phyloP scores from a whole-genome alignment of 2,113 vertebrate species.

The Vombatus ursinus region DNA sequence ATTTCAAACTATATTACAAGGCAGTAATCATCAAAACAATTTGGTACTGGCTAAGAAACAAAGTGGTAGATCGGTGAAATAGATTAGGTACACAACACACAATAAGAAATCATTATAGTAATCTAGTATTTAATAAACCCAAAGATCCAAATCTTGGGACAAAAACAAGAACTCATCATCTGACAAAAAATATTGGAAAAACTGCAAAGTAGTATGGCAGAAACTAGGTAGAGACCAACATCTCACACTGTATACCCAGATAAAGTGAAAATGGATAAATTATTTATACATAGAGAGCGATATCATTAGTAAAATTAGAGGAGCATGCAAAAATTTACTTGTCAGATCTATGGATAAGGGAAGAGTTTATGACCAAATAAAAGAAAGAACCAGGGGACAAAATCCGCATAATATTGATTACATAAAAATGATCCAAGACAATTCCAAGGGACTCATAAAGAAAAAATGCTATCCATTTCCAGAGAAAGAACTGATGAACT shows the following conservation, averaged over 20 bases:
- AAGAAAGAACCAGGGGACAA: not conserved
- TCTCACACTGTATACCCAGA: not conserved
- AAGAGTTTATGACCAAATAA: not conserved
- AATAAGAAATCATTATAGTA: not conserved
- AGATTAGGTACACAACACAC: not conserved
- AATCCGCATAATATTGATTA: not conserved
- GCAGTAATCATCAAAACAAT: no score
- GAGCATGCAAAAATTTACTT: not conserved
- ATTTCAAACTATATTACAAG: not conserved
- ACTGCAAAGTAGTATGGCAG: not conserved
- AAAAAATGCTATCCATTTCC: not conserved
- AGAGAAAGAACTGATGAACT: not conserved
- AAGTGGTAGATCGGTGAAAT: not conserved
- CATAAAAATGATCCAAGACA: not conserved
- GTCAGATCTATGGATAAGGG: not conserved
- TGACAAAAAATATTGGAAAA: not conserved
- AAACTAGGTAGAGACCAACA: not conserved
- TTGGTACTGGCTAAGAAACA: not conserved
- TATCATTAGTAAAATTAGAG: not conserved
- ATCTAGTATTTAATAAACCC: not conserved
- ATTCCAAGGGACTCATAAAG: not conserved
- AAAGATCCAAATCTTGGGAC: not conserved
- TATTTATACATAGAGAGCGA: not conserved
- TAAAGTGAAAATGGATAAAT: not conserved
- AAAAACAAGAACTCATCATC: not conserved